A percentile compares a stretch with the other conserved stretches of the same genome.
phyloP scores from a whole-genome alignment of 2,888 invertebrate genomes.

The Mesopsocus fuscifrons region DNA sequence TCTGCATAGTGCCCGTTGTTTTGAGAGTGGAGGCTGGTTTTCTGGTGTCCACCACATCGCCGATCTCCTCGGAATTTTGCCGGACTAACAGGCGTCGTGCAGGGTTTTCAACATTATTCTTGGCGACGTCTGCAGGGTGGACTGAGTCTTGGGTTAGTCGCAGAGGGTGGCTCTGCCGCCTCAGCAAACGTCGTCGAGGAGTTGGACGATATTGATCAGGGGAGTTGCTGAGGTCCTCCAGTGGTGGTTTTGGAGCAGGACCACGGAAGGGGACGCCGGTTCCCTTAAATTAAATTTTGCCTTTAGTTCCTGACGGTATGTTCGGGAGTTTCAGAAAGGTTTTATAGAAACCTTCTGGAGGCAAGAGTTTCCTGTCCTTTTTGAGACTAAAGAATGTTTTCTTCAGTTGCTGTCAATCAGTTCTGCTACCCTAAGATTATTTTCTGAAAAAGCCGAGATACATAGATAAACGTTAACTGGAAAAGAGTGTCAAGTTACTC shows the following conservation, averaged over 20 bases:
- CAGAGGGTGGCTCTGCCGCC: conserved; percentile 4
- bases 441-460: too few species aligned
- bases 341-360: too few species aligned
- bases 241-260: not conserved
- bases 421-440: too few species aligned
- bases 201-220: not conserved
- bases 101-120: not conserved
- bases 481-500: too few species aligned
- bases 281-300: too few species aligned
- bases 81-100: not conserved
- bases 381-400: too few species aligned
- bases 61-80: not conserved
- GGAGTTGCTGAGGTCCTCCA: conserved; percentile 4
- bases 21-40: conserved; percentile 10
- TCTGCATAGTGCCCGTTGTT: conserved; percentile 33
- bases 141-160: not conserved
- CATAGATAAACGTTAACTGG: too few species aligned
- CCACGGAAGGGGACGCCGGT: too few species aligned
- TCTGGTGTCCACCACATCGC: conserved; percentile 4
- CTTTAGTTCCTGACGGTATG: too few species aligned
- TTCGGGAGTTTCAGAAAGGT: too few species aligned
- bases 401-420: too few species aligned
- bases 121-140: not conserved
- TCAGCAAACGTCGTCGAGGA: not conserved
- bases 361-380: too few species aligned